These are phyloP conservation scores for Agrochola macilenta DNA, from an alignment of 2,888 invertebrate genomes.

Conservation along the genomic window DNA sequence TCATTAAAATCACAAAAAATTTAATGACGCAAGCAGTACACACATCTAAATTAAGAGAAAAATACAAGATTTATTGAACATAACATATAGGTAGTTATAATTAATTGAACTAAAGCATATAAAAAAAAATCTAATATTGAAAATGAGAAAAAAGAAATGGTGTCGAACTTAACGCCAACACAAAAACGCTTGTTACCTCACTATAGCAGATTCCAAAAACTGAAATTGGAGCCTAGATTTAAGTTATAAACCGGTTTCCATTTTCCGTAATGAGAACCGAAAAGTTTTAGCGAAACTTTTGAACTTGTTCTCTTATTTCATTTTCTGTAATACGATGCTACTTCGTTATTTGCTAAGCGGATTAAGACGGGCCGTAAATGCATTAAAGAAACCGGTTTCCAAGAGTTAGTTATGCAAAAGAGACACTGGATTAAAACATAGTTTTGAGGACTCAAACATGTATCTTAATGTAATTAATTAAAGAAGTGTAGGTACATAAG, in stretches of 20 bases:
- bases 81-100: background rate
- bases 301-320: conserved; percentile 55
- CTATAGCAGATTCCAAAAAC: conserved; percentile 15
- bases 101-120: background rate
- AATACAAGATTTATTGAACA: background rate
- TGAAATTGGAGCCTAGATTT: conserved; percentile 37
- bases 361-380: conserved; percentile 50
- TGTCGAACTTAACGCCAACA: too few species aligned
- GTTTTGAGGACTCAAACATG: conserved; percentile 21
- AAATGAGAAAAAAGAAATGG: background rate
- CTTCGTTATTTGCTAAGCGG: conserved; percentile 55
- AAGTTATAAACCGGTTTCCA: conserved; percentile 42
- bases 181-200: background rate
- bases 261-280: conserved; percentile 52
- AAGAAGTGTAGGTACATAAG: background rate
- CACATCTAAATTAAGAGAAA: background rate
- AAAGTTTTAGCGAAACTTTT: conserved; percentile 52
- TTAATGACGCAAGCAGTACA: too few species aligned
- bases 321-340: conserved; percentile 50
- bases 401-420: conserved; percentile 36
- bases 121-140: background rate
- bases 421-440: conserved; percentile 27
- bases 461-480: conserved; percentile 27
- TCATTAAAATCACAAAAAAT: too few species aligned
- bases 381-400: conserved; percentile 34